Conservation (phyloP, 2,797 vertebrate species). For the Philypnodon macrostomus region DNA sequence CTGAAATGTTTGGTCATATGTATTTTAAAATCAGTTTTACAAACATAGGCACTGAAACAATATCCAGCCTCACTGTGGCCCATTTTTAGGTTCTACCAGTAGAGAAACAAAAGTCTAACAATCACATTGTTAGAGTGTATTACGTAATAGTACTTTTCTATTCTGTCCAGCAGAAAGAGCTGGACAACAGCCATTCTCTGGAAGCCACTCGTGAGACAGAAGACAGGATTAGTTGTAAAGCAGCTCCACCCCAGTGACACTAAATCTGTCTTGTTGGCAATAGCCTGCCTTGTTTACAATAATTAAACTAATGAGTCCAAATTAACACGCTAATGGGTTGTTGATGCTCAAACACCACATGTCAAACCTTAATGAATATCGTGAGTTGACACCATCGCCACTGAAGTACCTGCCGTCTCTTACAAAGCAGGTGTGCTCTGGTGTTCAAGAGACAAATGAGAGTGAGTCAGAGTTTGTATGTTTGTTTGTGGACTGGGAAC, state of each 20-base stretch:
- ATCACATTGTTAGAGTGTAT: no score
- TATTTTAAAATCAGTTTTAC: no score
- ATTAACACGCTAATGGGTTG: constrained; percentile 49
- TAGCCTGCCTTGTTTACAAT: constrained; percentile 43
- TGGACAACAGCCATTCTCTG: constrained; percentile 3
- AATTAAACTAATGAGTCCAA: constrained; percentile 52
- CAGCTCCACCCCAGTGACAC: not conserved
- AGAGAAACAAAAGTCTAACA: no score
- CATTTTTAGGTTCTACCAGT: no score
- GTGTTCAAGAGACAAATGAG: not conserved
- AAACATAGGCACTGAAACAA: no score
- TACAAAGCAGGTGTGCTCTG: constrained; percentile 18
- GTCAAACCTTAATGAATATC: constrained; percentile 34
- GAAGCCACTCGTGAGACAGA: not conserved
- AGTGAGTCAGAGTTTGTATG: no score
- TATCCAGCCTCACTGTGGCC: no score
- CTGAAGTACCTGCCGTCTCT: constrained; percentile 16
- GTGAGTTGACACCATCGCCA: constrained; percentile 25
- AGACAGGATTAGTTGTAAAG: constrained; percentile 3
- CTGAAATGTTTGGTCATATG: no score
- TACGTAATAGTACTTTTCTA: no score
- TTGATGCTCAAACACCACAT: constrained; percentile 29
- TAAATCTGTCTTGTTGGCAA: constrained; percentile 31
- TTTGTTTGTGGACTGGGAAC: no score
- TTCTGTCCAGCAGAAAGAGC: not conserved